Conservation (phyloP, 2,888 invertebrate genomes). For the Drosophila quinaria region DNA sequence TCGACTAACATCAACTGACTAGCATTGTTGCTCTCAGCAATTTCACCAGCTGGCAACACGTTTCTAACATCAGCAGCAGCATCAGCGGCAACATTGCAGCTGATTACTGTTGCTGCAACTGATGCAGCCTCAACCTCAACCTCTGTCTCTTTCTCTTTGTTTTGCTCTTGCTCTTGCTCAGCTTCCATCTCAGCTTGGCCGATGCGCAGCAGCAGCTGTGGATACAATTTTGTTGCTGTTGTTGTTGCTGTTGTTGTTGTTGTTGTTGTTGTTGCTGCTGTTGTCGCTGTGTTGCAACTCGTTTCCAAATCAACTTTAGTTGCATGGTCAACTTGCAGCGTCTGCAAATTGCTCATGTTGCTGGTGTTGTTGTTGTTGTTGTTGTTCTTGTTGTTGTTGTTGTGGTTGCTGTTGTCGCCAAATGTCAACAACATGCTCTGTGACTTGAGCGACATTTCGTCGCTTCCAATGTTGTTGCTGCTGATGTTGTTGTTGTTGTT, state of each 20-base stretch:
- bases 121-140: constrained; percentile 51
- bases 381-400: constrained; percentile 35
- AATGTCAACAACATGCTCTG: constrained; percentile 60
- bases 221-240: constrained; percentile 59
- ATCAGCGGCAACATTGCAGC: constrained; percentile 65
- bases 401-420: constrained; percentile 52
- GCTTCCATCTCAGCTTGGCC: constrained; percentile 64
- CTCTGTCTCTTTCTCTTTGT: constrained; percentile 1
- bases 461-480: constrained; percentile 51
- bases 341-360: constrained; percentile 44
- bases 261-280: constrained; percentile 28
- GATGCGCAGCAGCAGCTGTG: constrained; percentile 69
- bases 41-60: constrained; percentile 60
- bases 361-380: constrained; percentile 37
- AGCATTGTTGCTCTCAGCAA: constrained; percentile 52
- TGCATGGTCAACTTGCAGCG: constrained; percentile 55
- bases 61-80: constrained; percentile 55
- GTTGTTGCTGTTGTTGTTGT: constrained; percentile 18
- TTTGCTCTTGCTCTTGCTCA: not conserved
- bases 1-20: constrained; percentile 75
- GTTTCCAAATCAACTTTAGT: constrained; percentile 70
- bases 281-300: constrained; percentile 55
- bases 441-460: constrained; percentile 66
- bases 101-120: constrained; percentile 61
- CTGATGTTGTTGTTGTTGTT: constrained; percentile 26